Evolutionary conservation across 2,797 vertebrate species (phyloP).

Genomic region (Muscicapa comitata): DNA sequence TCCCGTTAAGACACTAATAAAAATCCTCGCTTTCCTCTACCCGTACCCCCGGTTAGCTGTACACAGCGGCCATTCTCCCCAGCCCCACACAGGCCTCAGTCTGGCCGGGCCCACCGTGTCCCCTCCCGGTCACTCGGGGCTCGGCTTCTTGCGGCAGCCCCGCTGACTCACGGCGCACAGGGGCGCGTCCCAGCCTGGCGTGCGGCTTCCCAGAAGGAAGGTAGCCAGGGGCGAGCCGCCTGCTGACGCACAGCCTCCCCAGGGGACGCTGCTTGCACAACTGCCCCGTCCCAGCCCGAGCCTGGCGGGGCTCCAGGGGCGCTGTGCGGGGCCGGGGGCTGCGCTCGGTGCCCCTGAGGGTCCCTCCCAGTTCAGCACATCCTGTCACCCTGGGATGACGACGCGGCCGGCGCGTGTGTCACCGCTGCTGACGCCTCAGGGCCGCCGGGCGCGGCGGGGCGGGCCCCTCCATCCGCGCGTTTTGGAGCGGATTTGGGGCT

Average conservation of each 20-base stretch:
- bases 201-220: neutral
- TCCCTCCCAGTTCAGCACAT: neutral
- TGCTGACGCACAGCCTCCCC: rapidly evolving
- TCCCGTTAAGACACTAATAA: neutral
- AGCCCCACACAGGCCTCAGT: neutral
- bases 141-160: neutral
- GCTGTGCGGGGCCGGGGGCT: neutral
- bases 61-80: neutral
- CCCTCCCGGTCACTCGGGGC: neutral
- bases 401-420: neutral
- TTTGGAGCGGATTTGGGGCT: neutral
- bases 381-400: neutral
- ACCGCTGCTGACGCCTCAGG: neutral
- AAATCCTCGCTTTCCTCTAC: neutral
- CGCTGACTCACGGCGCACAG: rapidly evolving
- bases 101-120: rapidly evolving
- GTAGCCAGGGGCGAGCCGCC: neutral
- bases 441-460: rapidly evolving
- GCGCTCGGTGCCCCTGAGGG: neutral
- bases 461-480: no score
- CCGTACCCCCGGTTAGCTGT: neutral
- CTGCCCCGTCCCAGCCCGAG: neutral
- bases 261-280: neutral
- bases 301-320: neutral
- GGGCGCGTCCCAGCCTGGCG: rapidly evolving